These are phyloP conservation scores for Caenorhabditis becei DNA, from an alignment of 2,888 invertebrate species.

Conservation along the genomic window DNA sequence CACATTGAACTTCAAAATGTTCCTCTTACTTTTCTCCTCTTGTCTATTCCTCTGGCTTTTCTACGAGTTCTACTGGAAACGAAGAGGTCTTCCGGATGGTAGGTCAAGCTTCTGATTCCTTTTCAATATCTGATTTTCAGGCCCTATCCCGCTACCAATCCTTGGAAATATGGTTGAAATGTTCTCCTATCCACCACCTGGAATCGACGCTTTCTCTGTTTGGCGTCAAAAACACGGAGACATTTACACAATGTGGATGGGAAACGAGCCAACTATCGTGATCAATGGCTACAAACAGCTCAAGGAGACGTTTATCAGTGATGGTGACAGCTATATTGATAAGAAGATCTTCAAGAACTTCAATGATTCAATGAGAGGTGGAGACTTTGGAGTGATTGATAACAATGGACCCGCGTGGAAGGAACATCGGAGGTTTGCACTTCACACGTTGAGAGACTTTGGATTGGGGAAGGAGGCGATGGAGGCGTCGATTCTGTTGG, in stretches of 20 bases:
- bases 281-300: constrained; percentile 60
- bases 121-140: constrained; percentile 17
- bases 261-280: constrained; percentile 56
- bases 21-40: constrained; percentile 18
- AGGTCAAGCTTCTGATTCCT: not conserved
- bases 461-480: constrained; percentile 68
- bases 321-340: constrained; percentile 59
- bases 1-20: constrained; percentile 15
- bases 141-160: constrained; percentile 65
- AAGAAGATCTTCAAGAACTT: constrained; percentile 57
- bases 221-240: constrained; percentile 63
- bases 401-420: constrained; percentile 65
- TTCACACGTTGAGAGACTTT: constrained; percentile 63
- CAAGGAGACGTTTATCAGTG: constrained; percentile 64
- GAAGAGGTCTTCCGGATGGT: constrained; percentile 62
- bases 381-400: constrained; percentile 61
- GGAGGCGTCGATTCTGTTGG: constrained; percentile 60
- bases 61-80: constrained; percentile 63
- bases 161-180: constrained; percentile 64
- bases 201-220: constrained; percentile 43
- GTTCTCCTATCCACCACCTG: constrained; percentile 53
- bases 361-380: constrained; percentile 54
- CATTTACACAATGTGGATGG: constrained; percentile 67
- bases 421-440: constrained; percentile 62
- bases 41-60: constrained; percentile 19